These are phyloP conservation scores for Morpho achilles DNA, from an alignment of 2,888 invertebrate genomes.

Conservation along the genomic window DNA sequence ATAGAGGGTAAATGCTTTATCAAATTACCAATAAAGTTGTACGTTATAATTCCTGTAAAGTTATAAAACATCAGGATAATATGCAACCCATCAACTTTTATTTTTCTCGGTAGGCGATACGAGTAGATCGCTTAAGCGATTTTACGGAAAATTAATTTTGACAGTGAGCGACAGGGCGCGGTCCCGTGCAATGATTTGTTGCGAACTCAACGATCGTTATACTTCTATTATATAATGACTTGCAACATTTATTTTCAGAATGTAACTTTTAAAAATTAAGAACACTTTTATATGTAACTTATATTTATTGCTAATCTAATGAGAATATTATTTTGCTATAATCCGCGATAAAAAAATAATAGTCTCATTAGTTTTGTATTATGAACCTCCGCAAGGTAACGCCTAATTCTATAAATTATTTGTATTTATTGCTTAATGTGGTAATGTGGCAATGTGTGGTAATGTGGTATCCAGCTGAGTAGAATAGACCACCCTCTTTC, in stretches of 20 bases:
- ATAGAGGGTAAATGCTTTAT: background rate
- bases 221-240: constrained; percentile 62
- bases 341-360: no score
- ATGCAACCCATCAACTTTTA: constrained; percentile 46
- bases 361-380: no score
- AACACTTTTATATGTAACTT: no score
- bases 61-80: constrained; percentile 36
- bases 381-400: no score
- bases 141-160: constrained; percentile 75
- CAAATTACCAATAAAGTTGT: constrained; percentile 46
- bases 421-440: no score
- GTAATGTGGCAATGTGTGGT: no score
- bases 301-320: no score
- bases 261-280: no score
- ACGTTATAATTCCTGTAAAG: constrained; percentile 35
- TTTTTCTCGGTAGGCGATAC: constrained; percentile 66
- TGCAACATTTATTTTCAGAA: constrained; percentile 50
- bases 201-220: constrained; percentile 58
- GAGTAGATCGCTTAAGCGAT: constrained; percentile 65
- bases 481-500: no score
- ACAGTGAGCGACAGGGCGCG: constrained; percentile 66
- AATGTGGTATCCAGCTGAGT: no score
- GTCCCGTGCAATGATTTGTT: constrained; percentile 62
- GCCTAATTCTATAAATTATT: no score
- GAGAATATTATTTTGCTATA: no score